Base-by-base conservation (phyloP, 2,797 vertebrate genomes). In the Passerculus sandwichensis region DNA sequence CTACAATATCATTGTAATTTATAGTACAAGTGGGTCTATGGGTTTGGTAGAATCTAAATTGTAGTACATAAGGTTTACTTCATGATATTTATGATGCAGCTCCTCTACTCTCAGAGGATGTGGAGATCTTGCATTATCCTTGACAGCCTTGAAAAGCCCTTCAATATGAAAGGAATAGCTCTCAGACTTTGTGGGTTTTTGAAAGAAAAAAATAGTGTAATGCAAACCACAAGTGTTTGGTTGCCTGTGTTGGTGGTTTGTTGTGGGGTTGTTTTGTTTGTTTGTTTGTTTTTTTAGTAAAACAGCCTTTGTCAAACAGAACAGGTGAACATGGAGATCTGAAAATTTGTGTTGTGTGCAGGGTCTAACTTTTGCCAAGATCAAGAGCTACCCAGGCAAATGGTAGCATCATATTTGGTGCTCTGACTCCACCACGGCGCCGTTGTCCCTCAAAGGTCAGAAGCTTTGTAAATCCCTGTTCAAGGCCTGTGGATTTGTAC, bases 341-440 rank as follows among this genome's bases (percentile, higher is more conserved):
- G 23, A 34, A 73, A 65, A 87, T n/a, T 21, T 29, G 12, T 23
- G 7, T 17, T 32, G 15, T 48, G 23, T 48, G 11, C 51, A 67
- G 57, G 26, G 53, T 47, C 25, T 71, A 26, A 38, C 15, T 72
- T 32, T 34, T 34, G 32, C 14, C 51, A 10, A 44, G 62, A n/a
- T 66, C 47, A 60, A 45, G 32, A 88, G 34, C 44, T 81, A 56
- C 21, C 44, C 72, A 73, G 53, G 40, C 21, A 69, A 80, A 44
- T 16, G 0, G 1, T 1, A 61, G 26, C 32, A 22, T 6, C n/a
- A 6, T 5, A 0, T 44, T 88, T 25, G 19, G 34, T 48, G 45
- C 51, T 44, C 47, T 27, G 83, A 29, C 18, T 67, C 70, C 34
- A 51, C 36, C 7, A 18, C 0, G 5, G 47, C 0, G 0, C 85